Evolutionary conservation across 1,140 invertebrate species (phyloP), one percentile per base, ranked within the genome.

Genomic region (Bombus terrestris): DNA sequence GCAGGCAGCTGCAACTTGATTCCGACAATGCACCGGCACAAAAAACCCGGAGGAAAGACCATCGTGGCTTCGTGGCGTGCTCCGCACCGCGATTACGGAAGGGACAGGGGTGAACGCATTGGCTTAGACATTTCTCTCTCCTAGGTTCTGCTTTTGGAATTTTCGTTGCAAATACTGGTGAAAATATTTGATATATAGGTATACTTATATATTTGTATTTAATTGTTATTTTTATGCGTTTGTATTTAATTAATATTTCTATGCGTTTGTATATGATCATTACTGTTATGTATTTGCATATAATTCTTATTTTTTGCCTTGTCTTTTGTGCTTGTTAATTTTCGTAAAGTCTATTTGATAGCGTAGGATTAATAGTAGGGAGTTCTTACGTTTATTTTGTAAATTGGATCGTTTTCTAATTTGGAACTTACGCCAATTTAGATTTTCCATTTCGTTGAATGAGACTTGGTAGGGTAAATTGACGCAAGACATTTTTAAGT

Each of bases 11-110:
- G 94, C 92, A 90, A 89, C 92, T 85, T 89, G 86, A 88, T 86
- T 86, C 88, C 93, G 92, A 95, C 94, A 95, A 95, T 95, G 91
- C 93, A 92, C 92, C 81, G 86, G 79, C 81, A 85, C 71, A 91
- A 91, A 91, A 71, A 91, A 86, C 79, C 53, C 47, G 47, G 66
- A 59, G 78, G 84, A 81, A 81, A 81, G 84, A 75, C 86, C 84
- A 86, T 84, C 86, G 82, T 73, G 83, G 88, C 80, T 85, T 90
- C 81, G 71, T 86, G 77, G 85, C 85, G 79, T 64, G 68, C 53
- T 41, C 32, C 37, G 71, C 15, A 59, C 79, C 71, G 68, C 88
- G 89, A 90, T 90, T 89, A 85, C 77, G 73, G 62, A 81, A 22
- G 75, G 74, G 66, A 6, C 41, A 47, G 57, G 62, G 62, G 62